These are phyloP conservation scores for Gymnodraco acuticeps DNA, from an alignment of 2,797 vertebrate species.

Conservation along the genomic window DNA sequence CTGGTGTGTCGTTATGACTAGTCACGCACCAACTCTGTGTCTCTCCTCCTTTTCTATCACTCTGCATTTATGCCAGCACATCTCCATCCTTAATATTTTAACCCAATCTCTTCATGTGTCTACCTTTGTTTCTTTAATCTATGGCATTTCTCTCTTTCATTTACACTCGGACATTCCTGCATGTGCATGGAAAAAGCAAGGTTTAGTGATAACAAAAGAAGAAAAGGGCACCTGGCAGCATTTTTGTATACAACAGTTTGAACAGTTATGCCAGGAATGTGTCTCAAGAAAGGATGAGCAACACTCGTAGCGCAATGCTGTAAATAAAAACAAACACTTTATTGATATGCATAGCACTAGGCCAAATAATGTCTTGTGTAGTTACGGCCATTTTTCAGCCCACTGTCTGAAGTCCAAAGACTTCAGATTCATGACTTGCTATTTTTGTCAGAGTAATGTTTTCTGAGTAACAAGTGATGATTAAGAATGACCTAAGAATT, in stretches of 20 bases:
- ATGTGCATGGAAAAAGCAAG: no score
- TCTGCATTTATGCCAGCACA: neutral
- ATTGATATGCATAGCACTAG: no score
- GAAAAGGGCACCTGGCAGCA: neutral
- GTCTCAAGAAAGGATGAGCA: neutral
- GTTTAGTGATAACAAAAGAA: neutral
- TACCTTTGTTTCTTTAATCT: neutral
- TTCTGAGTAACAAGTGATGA: neutral
- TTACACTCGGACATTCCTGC: no score
- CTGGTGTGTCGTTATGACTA: slow-evolving; percentile 39
- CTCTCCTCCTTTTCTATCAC: neutral
- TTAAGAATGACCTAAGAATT: neutral
- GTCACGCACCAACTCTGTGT: slow-evolving; percentile 9
- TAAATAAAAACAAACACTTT: neutral
- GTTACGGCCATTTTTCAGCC: no score
- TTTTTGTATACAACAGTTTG: no score
- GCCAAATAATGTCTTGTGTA: no score
- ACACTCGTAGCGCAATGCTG: neutral
- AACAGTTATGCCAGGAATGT: no score
- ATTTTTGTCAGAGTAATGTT: neutral
- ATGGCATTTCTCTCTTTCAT: neutral
- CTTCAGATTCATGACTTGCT: neutral
- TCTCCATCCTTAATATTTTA: neutral
- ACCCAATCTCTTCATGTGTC: neutral
- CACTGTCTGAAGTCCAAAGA: no score